A percentile compares a stretch with the other conserved stretches of the same genome.
Evolutionary conservation across 2,113 vertebrate genomes (phyloP).

Genomic region (Lipotes vexillifer): DNA sequence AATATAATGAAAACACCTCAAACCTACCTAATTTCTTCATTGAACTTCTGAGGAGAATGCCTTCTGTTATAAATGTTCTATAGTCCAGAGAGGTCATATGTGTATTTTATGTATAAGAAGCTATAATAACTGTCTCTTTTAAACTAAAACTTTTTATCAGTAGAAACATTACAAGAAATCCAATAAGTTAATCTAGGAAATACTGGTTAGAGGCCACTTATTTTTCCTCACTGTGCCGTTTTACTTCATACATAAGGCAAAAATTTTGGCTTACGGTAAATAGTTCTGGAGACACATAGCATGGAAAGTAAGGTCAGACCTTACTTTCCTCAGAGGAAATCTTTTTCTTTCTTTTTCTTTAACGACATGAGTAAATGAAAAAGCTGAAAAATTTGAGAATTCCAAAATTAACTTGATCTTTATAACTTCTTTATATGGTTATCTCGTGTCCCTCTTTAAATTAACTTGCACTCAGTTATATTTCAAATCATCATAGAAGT

Average conservation of each 20-base stretch:
- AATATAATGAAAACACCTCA: background rate
- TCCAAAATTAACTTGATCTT: background rate
- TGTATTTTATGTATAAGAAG: constrained; percentile 8
- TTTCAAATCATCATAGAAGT: background rate
- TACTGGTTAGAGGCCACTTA: background rate
- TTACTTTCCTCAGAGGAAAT: too few species aligned
- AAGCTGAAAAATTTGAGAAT: background rate
- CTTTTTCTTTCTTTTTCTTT: background rate
- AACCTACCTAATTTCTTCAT: background rate
- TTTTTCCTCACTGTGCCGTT: constrained; percentile 14
- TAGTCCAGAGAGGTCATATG: background rate
- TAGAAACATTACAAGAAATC: background rate
- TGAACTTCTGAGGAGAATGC: background rate
- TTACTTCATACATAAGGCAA: background rate
- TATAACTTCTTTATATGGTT: background rate
- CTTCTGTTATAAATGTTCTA: background rate
- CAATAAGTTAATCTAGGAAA: background rate
- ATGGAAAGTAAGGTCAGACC: background rate
- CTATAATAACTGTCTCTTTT: background rate
- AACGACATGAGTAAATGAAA: background rate
- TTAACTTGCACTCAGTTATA: background rate
- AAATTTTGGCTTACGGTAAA: background rate
- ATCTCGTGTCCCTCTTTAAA: background rate
- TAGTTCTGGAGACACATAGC: background rate
- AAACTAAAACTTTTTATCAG: background rate